Conservation (phyloP, 2,888 invertebrate genomes). For the Aphodius sticticus region DNA sequence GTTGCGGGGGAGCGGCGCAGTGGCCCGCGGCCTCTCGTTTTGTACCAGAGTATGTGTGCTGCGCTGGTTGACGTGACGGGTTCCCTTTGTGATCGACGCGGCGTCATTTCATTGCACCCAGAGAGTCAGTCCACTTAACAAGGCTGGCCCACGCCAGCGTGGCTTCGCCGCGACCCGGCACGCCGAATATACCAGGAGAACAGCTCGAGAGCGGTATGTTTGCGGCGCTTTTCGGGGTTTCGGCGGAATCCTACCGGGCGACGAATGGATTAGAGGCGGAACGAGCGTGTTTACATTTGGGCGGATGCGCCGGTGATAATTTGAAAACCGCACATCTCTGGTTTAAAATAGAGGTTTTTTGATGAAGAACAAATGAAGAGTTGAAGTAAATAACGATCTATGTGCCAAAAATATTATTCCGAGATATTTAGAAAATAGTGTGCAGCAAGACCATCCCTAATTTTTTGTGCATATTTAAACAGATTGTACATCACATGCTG, state of each 20-base stretch:
- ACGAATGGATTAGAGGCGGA: not conserved
- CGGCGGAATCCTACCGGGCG: not conserved
- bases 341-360: not conserved
- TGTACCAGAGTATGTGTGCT: not conserved
- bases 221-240: not conserved
- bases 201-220: not conserved
- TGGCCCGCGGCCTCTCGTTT: conserved; percentile 31
- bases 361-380: not conserved
- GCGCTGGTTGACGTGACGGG: conserved; percentile 20
- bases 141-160: too few species aligned
- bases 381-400: too few species aligned
- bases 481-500: too few species aligned
- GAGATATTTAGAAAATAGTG: too few species aligned
- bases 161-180: too few species aligned
- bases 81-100: conserved; percentile 33
- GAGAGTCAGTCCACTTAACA: conserved; percentile 31
- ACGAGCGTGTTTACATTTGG: not conserved
- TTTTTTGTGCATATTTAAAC: too few species aligned
- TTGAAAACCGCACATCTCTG: not conserved
- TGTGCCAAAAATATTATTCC: too few species aligned
- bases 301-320: not conserved
- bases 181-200: too few species aligned
- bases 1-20: conserved; percentile 35
- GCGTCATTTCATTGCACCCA: conserved; percentile 31
- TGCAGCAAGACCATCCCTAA: too few species aligned